Conservation (phyloP, 2,113 vertebrate species). For the Noturus placidus region DNA sequence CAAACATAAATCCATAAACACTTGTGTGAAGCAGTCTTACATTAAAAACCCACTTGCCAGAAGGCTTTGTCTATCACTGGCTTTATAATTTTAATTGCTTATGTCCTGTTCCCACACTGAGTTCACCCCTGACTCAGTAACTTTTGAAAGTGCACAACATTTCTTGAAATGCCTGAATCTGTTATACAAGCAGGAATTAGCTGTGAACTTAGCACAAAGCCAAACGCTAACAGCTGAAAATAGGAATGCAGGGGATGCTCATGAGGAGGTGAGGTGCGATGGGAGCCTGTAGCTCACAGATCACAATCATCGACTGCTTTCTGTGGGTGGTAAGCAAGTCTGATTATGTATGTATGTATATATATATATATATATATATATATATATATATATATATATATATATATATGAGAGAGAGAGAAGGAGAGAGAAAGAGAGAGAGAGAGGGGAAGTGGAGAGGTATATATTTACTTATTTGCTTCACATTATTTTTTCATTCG, state of each 20-base stretch:
- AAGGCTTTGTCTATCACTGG: conserved; percentile 6
- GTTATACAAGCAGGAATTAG: conserved; percentile 27
- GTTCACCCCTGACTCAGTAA: conserved; percentile 58
- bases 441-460: not conserved
- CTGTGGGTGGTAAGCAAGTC: conserved; percentile 10
- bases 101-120: conserved; percentile 11
- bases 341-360: not conserved
- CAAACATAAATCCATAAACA: not conserved
- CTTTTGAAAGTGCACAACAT: conserved; percentile 52
- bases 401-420: too few relatives aligned
- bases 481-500: not conserved
- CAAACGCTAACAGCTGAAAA: conserved; percentile 18
- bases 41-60: not conserved
- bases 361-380: too few relatives aligned
- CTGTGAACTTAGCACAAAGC: conserved; percentile 20
- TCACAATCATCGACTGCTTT: conserved; percentile 20
- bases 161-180: conserved; percentile 40
- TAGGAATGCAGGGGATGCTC: conserved; percentile 20
- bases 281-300: conserved; percentile 15
- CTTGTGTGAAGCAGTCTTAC: not conserved
- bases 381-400: too few relatives aligned
- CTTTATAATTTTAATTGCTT: conserved; percentile 9
- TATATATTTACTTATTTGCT: conserved; percentile 7
- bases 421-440: too few relatives aligned
- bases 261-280: conserved; percentile 26